phyloP scores from a whole-genome alignment of 2,797 vertebrate species.

The Triplophysa yarkandensis region DNA sequence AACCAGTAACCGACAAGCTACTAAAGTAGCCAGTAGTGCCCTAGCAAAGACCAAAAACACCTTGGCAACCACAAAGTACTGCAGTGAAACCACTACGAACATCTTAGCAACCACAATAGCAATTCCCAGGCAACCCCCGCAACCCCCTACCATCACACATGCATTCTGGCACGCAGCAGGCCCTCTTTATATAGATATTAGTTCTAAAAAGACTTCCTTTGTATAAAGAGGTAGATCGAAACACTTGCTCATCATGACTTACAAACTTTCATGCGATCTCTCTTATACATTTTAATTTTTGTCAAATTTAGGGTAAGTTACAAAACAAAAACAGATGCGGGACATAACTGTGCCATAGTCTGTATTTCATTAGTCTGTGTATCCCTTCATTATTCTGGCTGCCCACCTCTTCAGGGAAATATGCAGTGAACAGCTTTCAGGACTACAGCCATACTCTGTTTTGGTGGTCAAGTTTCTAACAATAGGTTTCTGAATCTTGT shows the following conservation, averaged over 20 bases:
- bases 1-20: too few relatives aligned
- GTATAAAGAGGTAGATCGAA: neutral
- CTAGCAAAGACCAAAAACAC: neutral
- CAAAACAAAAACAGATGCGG: slow-evolving; percentile 59
- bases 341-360: slow-evolving; percentile 34
- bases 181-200: neutral
- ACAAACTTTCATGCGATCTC: neutral
- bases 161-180: neutral
- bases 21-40: neutral
- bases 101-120: neutral
- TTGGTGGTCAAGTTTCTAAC: slow-evolving; percentile 60
- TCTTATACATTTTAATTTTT: slow-evolving; percentile 37
- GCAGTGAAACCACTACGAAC: neutral
- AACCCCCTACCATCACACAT: neutral
- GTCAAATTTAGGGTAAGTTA: slow-evolving; percentile 50
- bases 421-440: neutral
- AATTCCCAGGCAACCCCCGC: neutral
- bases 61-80: neutral
- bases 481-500: slow-evolving; percentile 62
- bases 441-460: slow-evolving; percentile 24
- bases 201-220: neutral
- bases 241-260: neutral
- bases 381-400: neutral
- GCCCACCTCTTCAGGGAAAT: neutral
- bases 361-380: slow-evolving; percentile 28